Percentiles rank a stretch among this genome's conserved stretches.
These are phyloP conservation scores for Syngnathus rostellatus DNA, from an alignment of 2,797 vertebrate genomes.

Conservation along the genomic window DNA sequence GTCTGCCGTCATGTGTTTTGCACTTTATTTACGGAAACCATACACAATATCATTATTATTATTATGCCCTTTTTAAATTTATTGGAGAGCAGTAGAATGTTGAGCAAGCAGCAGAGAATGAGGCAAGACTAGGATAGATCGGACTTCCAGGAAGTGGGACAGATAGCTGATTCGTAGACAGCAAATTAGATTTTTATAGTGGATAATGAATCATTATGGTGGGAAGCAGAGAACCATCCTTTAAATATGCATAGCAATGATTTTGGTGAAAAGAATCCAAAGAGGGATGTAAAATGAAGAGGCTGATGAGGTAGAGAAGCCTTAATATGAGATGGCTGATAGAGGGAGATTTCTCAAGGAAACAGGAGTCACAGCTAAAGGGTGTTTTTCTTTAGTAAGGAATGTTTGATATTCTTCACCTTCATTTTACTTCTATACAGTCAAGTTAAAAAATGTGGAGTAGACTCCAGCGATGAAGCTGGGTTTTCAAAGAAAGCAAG, in stretches of 20 bases:
- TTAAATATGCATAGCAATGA: not conserved
- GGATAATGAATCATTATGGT: not conserved
- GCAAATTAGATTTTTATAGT: not conserved
- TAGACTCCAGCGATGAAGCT: not conserved
- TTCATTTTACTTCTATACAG: not conserved
- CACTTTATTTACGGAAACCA: not conserved
- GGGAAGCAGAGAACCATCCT: not conserved
- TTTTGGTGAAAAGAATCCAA: not conserved
- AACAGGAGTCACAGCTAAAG: not conserved
- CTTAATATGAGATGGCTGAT: not conserved
- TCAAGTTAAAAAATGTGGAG: not conserved
- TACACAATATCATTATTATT: not conserved
- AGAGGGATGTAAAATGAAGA: not conserved
- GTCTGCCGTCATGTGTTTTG: not conserved
- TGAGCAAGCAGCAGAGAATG: not conserved
- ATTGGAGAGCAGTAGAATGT: not conserved
- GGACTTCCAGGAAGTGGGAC: not conserved
- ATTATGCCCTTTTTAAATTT: not conserved
- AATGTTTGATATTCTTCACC: not conserved
- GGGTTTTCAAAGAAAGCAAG: not conserved
- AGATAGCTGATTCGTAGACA: not conserved
- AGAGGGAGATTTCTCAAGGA: not conserved
- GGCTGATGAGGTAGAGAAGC: not conserved
- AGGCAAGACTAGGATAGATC: not conserved
- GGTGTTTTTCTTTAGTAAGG: not conserved